Evolutionary conservation across 2,797 vertebrate genomes (phyloP), one percentile per base, ranked within the genome.

Genomic region (Orientallactaga sibirica): DNA sequence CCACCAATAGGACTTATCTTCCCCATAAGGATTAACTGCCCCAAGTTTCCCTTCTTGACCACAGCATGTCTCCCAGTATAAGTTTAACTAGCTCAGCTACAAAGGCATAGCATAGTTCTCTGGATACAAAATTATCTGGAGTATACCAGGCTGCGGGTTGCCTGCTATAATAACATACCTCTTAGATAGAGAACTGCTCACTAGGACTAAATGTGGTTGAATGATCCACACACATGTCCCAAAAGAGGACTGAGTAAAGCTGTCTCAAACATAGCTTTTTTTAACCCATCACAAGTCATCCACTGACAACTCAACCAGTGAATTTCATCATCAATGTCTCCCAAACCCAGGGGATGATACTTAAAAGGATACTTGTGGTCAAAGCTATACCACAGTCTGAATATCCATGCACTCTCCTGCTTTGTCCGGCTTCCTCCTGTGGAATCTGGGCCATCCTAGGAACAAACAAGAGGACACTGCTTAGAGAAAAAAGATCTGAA

Each of bases 291-390:
- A 77, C 66, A 82, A 95, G 33, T 79, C 64, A 79, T 71, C 80
- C 73, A 73, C 14, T 11, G 48, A 76, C 68, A 92, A 76, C 20
- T 58, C 75, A 92, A 70, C 52, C 81, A 89, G 52, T 88, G 29
- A 27, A 91, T 70, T 73, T 83, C 76, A 87, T 68, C 75, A 71
- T 7, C 25, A 52, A n/a, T 66, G n/a, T 75, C 81, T 94, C 64
- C 86, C 19, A 22, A 62, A 68, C 43, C 37, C 4, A 84, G 62
- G 75, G 33, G 25, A 95, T 91, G 64, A 22, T 61, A 19, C 25
- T 64, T 76, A 76, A 98, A 99, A 99, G 99, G 99, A 99, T 99
- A 99, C 99, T 99, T 99, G 97, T 99, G 99, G 96, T 99, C 99
- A 97, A 99, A 99, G 94, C 98, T 99, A 94, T 99, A 99, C 99